Evolutionary conservation across 2,888 invertebrate genomes (phyloP), one percentile per base, ranked within the genome.

Genomic region (Seira musarum): DNA sequence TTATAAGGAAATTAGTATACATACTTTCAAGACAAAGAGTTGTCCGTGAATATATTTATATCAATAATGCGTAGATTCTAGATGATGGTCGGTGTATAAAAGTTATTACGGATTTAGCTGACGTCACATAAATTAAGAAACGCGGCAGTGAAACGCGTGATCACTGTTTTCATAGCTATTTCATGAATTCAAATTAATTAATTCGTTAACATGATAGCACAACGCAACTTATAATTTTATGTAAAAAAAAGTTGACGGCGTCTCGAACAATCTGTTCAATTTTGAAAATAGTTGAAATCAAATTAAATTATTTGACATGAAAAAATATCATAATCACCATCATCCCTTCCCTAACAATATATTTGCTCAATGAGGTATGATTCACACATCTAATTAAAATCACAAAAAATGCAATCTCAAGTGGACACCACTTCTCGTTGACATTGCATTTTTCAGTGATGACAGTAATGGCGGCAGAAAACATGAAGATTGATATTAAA

Each of bases 361-460:
- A 30, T 30, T 30, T 30, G 30, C 30, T 30, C 30, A 30, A 30
- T 8, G 30, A 30, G 30, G 30, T 13, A n/a, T 49, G 49, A 8
- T 8, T 49, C 49, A 49, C 3, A 30, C 3, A 49, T 3, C 49
- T 49, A 49, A 49, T 49, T 49, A 49, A 49, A 49, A 49, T n/a
- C 49, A n/a, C 49, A 49, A 49, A 49, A 49, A 49, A 49, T 49
- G 49, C 49, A 49, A 49, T 49, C 49, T 49, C 49, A 15, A n/a
- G 49, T 49, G 49, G 15, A 49, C 49, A 49, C 8, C 2, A 49
- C 15, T 53, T 22, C 65, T 60, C 68, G 78, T 49, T 72, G 78
- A 53, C 78, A 78, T 78, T 78, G 71, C 65, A 71, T 71, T 78
- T 49, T 49, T 49, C 64, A n/a, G n/a, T 35, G 46, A 57, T 67